Conservation (phyloP, 2,113 vertebrate genomes). For the Coreoperca whiteheadi region DNA sequence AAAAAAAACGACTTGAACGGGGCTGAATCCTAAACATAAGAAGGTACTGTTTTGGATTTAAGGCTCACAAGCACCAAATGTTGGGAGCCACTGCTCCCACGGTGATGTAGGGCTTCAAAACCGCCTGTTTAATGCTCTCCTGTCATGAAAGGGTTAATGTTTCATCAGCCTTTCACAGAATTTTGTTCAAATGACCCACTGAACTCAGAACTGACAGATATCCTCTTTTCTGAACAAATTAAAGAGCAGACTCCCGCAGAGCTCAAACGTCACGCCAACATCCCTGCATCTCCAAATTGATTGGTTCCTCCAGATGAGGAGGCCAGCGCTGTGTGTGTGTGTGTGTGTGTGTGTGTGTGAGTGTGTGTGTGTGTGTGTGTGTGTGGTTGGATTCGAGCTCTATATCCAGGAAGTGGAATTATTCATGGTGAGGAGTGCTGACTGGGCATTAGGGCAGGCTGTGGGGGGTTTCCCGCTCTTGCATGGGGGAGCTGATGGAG, state of each 20-base stretch:
- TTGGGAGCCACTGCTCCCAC: no score
- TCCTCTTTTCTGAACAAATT: background rate
- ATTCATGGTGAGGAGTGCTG: constrained; percentile 46
- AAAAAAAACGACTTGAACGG: no score
- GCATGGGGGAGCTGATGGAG: constrained; percentile 35
- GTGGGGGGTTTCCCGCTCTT: constrained; percentile 46
- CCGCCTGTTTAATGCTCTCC: no score
- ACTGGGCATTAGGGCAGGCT: constrained; percentile 36
- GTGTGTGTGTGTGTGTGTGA: background rate
- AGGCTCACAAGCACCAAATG: no score
- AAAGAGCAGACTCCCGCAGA: rapidly evolving
- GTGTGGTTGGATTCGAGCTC: background rate
- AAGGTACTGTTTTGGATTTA: no score
- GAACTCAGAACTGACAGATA: background rate
- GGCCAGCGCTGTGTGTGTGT: background rate
- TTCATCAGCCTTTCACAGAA: background rate
- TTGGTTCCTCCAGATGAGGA: constrained; percentile 33
- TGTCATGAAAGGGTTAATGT: background rate
- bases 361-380: background rate
- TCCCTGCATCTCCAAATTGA: constrained; percentile 11
- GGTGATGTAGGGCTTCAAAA: background rate
- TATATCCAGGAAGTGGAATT: constrained; percentile 28
- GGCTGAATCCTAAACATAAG: no score
- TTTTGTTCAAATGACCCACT: background rate
- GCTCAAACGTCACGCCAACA: background rate